Conservation (phyloP, 2,113 vertebrate species). For the Spermophilus dauricus region DNA sequence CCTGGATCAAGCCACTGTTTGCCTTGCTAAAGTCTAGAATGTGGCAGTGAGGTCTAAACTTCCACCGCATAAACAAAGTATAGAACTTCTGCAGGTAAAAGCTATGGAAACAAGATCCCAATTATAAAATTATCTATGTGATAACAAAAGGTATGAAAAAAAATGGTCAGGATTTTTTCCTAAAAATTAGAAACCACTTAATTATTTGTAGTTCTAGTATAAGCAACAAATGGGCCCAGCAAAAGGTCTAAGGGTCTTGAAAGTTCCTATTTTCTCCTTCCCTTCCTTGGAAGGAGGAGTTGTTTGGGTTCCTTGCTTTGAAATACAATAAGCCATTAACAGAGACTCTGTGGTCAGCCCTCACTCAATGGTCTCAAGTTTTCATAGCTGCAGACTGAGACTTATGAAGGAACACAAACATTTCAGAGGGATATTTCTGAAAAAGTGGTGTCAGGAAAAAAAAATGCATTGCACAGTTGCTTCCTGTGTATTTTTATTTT, state of each 20-base stretch:
- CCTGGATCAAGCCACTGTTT: conserved; percentile 11
- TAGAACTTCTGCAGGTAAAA: background rate
- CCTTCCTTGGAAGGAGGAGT: background rate
- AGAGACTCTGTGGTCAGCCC: background rate
- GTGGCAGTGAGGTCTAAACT: background rate
- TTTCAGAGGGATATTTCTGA: conserved; percentile 36
- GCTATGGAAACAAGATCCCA: background rate
- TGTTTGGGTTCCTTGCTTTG: conserved; percentile 24
- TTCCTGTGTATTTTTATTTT: background rate
- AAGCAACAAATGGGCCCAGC: conserved; percentile 15
- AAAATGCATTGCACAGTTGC: conserved; percentile 21
- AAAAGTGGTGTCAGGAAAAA: conserved; percentile 30
- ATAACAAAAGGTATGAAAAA: conserved; percentile 15
- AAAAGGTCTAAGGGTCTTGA: conserved; percentile 3
- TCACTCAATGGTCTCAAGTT: conserved; percentile 14
- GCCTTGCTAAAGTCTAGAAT: background rate
- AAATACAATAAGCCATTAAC: conserved; percentile 5
- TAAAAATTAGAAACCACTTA: background rate
- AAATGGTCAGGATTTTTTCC: background rate
- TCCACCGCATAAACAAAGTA: background rate
- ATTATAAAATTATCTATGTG: background rate
- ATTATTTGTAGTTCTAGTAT: background rate
- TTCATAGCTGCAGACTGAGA: conserved; percentile 19
- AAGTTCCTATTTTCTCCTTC: background rate
- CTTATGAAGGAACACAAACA: background rate